A percentile compares a stretch with the other conserved stretches of the same genome.
Evolutionary conservation across 2,797 vertebrate genomes (phyloP).

Genomic region (Ispidina picta): DNA sequence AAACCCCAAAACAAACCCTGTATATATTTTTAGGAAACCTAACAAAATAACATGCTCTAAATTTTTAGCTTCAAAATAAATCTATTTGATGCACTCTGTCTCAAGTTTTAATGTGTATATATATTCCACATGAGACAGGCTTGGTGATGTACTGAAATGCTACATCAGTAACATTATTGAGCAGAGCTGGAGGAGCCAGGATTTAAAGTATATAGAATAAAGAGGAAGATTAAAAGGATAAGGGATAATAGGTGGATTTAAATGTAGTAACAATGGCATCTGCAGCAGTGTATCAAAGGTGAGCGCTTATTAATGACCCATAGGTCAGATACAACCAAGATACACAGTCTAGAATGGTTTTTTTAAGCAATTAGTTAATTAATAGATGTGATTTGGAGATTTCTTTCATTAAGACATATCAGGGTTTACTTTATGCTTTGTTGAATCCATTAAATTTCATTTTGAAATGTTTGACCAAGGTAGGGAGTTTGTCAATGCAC

Average conservation of each 20-base stretch:
- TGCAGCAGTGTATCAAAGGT: not conserved
- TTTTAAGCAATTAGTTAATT: not conserved
- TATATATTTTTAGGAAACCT: not conserved
- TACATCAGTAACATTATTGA: not conserved
- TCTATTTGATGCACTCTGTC: not conserved
- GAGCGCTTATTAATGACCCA: not conserved
- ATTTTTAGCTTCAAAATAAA: not conserved
- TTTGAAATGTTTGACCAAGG: not conserved
- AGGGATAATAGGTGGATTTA: not conserved
- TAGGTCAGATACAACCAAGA: not conserved
- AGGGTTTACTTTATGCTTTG: not conserved
- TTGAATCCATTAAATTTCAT: not conserved
- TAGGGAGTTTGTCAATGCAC: not conserved
- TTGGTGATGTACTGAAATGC: not conserved
- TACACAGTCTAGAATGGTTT: not conserved
- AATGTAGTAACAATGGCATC: not conserved
- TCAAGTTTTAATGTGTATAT: not conserved
- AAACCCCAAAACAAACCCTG: too few species aligned
- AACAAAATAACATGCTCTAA: not conserved
- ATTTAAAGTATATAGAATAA: not conserved
- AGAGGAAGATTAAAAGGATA: not conserved
- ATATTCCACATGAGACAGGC: not conserved
- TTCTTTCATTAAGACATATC: not conserved
- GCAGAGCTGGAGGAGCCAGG: not conserved
- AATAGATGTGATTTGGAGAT: not conserved